phyloP scores from a whole-genome alignment of 2,113 vertebrate species.

The Tetrax tetrax region DNA sequence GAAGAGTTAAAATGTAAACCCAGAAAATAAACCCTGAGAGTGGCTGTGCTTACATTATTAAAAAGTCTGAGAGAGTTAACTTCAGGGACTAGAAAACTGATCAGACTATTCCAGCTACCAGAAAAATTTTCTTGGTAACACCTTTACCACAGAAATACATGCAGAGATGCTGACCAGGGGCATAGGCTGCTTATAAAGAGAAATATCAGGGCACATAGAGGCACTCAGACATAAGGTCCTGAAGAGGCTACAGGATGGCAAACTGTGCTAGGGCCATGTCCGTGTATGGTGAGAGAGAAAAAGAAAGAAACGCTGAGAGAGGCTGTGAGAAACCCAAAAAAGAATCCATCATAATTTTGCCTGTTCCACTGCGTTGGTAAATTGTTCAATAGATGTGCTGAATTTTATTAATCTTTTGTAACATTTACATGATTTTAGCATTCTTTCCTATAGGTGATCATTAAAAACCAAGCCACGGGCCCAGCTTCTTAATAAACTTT shows the following conservation, averaged over 20 bases:
- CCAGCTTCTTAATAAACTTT: neutral
- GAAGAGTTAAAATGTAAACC: neutral
- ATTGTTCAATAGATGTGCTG: neutral
- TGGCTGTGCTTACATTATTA: neutral
- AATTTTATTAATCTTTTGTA: neutral
- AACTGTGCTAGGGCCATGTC: neutral
- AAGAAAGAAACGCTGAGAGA: neutral
- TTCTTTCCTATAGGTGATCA: neutral
- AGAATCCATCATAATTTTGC: neutral
- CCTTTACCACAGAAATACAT: neutral
- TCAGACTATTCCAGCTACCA: neutral
- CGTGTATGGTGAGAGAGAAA: neutral
- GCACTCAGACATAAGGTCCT: neutral
- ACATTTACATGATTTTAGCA: neutral
- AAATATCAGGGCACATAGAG: neutral
- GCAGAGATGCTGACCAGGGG: neutral
- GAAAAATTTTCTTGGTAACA: neutral
- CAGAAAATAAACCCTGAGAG: neutral
- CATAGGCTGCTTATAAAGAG: neutral
- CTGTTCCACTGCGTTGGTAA: neutral
- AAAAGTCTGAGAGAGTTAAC: neutral
- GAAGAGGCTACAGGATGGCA: neutral
- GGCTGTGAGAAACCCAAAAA: neutral
- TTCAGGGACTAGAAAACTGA: neutral
- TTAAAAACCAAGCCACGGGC: neutral